Evolutionary conservation across 2,797 vertebrate species (phyloP), one percentile per base, ranked within the genome.

Genomic region (Mormyrus proboscirostris): DNA sequence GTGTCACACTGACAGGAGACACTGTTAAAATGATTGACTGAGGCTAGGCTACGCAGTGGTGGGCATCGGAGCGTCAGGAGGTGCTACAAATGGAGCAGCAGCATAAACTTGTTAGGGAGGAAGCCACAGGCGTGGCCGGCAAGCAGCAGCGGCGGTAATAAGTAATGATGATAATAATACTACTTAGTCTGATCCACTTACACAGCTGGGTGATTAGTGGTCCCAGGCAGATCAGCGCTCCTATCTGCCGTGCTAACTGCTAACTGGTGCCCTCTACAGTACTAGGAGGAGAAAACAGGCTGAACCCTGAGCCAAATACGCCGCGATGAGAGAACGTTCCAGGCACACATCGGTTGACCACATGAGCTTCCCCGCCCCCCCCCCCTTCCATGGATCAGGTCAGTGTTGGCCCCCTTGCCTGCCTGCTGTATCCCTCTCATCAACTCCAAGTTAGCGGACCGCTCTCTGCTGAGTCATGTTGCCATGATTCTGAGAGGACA

Each of bases 171-270:
- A 76, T 76, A 76, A 76, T 76, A 76, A 76, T 44, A 76, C 73
- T 76, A 44, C 73, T 38, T 76, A 76, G 73, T 41, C 38, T 76
- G 73, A 76, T 76, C 73, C 73, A 76, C 73, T 76, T 76, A 76
- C 73, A 76, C 73, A 76, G 73, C 73, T 76, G 73, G 73, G 73
- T 76, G 73, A 76, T 76, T 76, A 76, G 73, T 76, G 73, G 73
- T 76, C 73, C 73, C 73, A 76, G 38, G 12, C 73, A 76, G 73
- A 25, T 44, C 38, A 41, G 73, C 73, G 7, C 4, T 76, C 16
- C 29, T 76, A 44, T 44, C 73, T 76, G 69, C 69, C 69, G 41
- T 14, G 69, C 69, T 33, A 41, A 29, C 69, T 76, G 33, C 73
- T 38, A 76, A 4, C 73, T 76, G 38, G 38, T 16, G 73, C 38